Conservation (phyloP, 2,797 vertebrate species). For the Arctocebus calabarensis region DNA sequence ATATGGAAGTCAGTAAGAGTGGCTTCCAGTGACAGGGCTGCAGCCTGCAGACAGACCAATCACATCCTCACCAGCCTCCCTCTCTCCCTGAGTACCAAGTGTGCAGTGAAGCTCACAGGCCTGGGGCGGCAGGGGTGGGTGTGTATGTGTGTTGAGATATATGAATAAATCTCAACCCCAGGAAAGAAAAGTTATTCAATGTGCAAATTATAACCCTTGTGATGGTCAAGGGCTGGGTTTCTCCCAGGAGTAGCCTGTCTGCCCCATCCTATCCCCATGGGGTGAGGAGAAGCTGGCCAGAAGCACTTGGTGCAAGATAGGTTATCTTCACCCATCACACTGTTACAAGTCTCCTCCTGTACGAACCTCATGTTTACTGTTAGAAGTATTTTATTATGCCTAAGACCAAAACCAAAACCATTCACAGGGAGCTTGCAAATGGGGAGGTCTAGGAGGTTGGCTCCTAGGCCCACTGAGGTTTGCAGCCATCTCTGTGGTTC, state of each 20-base stretch:
- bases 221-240: not conserved
- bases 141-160: not conserved
- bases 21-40: not conserved
- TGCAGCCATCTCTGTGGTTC: not conserved
- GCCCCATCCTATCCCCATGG: rapidly evolving
- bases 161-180: not conserved
- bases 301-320: not conserved
- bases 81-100: not conserved
- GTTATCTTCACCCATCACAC: not conserved
- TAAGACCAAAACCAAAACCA: not conserved
- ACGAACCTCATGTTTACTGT: not conserved
- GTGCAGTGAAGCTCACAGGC: not conserved
- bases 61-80: not conserved
- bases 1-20: not conserved
- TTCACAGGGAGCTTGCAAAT: not conserved
- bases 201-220: not conserved
- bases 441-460: not conserved
- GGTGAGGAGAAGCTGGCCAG: not conserved
- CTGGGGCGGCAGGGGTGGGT: no score
- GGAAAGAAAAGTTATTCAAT: not conserved
- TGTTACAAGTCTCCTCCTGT: not conserved
- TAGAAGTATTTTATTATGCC: not conserved
- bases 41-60: not conserved
- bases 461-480: not conserved
- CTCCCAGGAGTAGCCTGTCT: not conserved